Evolutionary conservation across 2,888 invertebrate genomes (phyloP), one percentile per base, ranked within the genome.

Genomic region (Phyllotreta striolata): DNA sequence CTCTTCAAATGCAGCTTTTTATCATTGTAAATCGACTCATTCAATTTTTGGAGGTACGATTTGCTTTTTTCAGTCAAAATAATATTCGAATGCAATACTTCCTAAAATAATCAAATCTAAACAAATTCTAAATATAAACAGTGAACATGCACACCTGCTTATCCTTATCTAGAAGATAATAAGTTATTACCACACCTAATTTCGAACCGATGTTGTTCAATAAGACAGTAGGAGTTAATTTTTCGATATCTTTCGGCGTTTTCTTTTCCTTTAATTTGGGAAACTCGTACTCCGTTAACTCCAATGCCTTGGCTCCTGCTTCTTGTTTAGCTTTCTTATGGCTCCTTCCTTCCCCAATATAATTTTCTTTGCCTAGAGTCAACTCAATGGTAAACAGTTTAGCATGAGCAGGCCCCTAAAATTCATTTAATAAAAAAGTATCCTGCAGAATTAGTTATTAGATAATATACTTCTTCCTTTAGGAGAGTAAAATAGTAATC

Each of bases 201-300:
- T 79, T 78, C 12, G 70, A 60, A 6, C 76, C 76, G 38, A 80
- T 52, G 67, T 78, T 79, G 66, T 80, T 80, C 37, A 80, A 67
- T 40, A 74, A 54, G 35, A 78, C 78, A 6, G 78, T 78, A 7
- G 79, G 79, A 13, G 79, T 77, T 56, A 73, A 60, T 41, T 67
- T 34, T 13, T 70, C 67, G 47, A 69, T 64, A 47, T 70, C 64
- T 13, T 68, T 47, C 35, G 68, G 63, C 8, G 65, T 63, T 54
- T 69, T 24, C 24, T 24, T 59, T 57, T 70, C 55, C 54, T 71
- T 75, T 34, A 59, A n/a, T 12, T 72, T 72, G n/a, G 78, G 79
- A 54, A 71, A 71, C 41, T 70, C 60, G 67, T 77, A 80, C 34
- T 71, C 65, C 1, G 79, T 79, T 24, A 73, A 67, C 61, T 70